Percentiles rank a stretch among this genome's conserved stretches.
Evolutionary conservation across 2,113 vertebrate species (phyloP).

Genomic region (Passer montanus): DNA sequence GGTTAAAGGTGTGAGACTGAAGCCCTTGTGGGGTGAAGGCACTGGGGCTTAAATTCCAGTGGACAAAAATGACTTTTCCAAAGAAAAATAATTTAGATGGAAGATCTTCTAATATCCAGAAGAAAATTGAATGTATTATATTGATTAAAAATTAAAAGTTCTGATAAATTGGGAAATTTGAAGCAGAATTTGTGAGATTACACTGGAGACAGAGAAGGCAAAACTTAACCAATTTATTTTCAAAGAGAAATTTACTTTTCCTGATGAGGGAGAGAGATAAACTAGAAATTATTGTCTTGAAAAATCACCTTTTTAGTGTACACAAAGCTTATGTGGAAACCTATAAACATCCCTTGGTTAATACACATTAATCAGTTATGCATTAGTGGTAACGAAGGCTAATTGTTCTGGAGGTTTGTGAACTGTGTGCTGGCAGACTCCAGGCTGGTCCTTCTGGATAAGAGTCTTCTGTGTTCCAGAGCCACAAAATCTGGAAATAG

Average conservation of each 20-base stretch:
- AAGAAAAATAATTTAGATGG: background rate
- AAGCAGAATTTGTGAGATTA: background rate
- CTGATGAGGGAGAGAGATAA: background rate
- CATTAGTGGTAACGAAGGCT: accelerated
- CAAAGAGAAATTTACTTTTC: background rate
- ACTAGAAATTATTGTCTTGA: background rate
- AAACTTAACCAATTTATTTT: background rate
- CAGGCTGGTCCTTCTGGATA: background rate
- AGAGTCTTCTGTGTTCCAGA: background rate
- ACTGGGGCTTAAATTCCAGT: accelerated
- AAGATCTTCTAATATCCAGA: background rate
- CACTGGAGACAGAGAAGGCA: background rate
- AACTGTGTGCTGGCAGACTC: background rate
- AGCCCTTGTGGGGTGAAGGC: background rate
- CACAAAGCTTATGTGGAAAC: background rate
- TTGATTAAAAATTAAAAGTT: background rate
- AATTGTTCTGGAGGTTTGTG: background rate
- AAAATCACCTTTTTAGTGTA: background rate
- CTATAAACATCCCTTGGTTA: background rate
- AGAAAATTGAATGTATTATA: background rate
- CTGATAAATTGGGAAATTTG: background rate
- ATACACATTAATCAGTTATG: background rate
- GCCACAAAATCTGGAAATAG: background rate
- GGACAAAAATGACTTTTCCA: background rate
- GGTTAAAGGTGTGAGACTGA: background rate